Conservation (phyloP, 2,888 invertebrate genomes). For the Plagodis pulveraria region DNA sequence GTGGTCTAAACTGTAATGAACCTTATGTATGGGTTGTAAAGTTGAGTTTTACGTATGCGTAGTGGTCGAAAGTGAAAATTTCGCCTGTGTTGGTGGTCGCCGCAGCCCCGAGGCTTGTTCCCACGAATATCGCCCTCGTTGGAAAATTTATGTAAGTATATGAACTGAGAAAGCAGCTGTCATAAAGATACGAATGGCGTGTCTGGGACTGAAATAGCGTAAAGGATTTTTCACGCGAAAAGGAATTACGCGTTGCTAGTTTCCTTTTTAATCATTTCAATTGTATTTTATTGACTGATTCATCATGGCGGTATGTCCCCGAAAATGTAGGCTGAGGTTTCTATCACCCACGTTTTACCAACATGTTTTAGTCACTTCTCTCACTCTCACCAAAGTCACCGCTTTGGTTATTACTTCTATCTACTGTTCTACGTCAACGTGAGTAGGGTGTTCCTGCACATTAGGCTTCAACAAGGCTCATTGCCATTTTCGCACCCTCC, state of each 20-base stretch:
- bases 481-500: no score
- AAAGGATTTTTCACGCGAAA: conserved; percentile 76
- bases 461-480: no score
- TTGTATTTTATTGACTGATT: no score
- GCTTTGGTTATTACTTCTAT: no score
- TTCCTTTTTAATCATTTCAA: no score
- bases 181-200: conserved; percentile 79
- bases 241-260: conserved; percentile 3
- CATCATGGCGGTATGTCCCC: no score
- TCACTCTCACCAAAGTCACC: no score
- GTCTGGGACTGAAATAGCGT: conserved; percentile 77
- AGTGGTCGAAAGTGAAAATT: conserved; percentile 78
- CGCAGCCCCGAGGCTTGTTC: conserved; percentile 68
- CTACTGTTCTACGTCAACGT: no score
- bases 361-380: no score
- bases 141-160: conserved; percentile 81
- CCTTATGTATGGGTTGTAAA: conserved; percentile 39
- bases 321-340: no score
- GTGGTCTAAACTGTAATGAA: conserved; percentile 31
- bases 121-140: conserved; percentile 77
- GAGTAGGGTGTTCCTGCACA: no score
- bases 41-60: conserved; percentile 46
- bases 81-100: conserved; percentile 79
- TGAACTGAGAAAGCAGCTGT: conserved; percentile 83
- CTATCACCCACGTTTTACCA: no score